Conservation (phyloP, 2,888 invertebrate species). For the Tetragonisca angustula region DNA sequence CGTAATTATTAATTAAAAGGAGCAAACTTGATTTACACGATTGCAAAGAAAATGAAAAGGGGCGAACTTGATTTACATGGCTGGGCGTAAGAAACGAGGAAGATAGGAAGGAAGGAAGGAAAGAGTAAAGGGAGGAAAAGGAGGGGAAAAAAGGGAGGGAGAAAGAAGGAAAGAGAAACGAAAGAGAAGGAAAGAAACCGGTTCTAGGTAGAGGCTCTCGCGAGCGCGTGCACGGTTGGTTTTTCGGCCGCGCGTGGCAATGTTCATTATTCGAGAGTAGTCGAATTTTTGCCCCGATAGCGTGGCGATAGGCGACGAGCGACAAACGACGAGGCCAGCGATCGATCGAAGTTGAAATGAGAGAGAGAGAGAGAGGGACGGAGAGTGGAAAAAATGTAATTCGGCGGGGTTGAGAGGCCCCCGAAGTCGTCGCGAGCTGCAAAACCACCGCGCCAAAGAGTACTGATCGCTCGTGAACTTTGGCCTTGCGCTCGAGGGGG, state of each 20-base stretch:
- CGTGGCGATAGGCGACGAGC: no score
- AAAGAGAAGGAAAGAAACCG: conserved; percentile 16
- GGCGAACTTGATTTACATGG: background rate
- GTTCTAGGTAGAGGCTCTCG: conserved; percentile 9
- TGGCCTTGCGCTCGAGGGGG: conserved; percentile 76
- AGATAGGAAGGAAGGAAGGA: background rate
- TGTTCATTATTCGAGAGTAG: background rate
- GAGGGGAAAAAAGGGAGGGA: background rate
- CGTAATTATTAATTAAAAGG: no score
- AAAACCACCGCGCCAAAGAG: conserved; percentile 19
- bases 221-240: background rate
- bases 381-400: background rate
- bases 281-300: background rate
- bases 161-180: background rate
- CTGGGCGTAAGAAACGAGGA: background rate
- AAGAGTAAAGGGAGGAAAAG: background rate
- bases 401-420: background rate
- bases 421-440: background rate
- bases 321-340: background rate
- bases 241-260: background rate
- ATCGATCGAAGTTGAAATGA: background rate
- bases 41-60: background rate
- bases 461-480: conserved; percentile 74
- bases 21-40: no score
- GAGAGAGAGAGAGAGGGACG: background rate